Percentiles rank a stretch among this genome's conserved stretches.
phyloP scores from a whole-genome alignment of 2,113 vertebrate genomes.

The Sardina pilchardus region DNA sequence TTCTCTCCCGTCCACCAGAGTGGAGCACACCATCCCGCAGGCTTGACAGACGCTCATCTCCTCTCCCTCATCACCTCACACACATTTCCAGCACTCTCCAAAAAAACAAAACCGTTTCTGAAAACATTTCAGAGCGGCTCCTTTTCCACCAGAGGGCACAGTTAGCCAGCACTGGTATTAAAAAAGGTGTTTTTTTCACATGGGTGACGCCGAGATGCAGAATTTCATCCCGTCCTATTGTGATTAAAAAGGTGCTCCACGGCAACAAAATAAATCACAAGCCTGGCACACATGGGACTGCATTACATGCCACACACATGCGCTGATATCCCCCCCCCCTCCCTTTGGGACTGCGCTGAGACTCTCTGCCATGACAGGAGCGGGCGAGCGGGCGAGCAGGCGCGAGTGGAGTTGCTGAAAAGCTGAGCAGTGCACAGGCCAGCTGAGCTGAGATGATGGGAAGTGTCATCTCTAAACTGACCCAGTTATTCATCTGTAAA shows the following conservation, averaged over 20 bases:
- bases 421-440: slow-evolving; percentile 29
- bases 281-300: background rate
- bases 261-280: background rate
- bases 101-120: background rate
- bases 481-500: slow-evolving; percentile 45
- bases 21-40: background rate
- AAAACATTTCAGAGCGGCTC: background rate
- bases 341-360: too few relatives aligned
- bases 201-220: background rate
- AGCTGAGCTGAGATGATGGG: slow-evolving; percentile 42
- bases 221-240: background rate
- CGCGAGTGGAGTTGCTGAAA: slow-evolving; percentile 20
- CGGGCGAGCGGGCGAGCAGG: background rate
- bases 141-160: slow-evolving; percentile 40
- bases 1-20: background rate
- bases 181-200: background rate
- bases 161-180: slow-evolving; percentile 12
- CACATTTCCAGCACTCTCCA: background rate
- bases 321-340: background rate
- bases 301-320: background rate
- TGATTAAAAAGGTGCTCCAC: background rate
- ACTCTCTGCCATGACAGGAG: background rate
- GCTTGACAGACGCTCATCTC: background rate
- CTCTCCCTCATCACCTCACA: background rate
- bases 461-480: slow-evolving; percentile 37